A percentile compares a stretch with the other conserved stretches of the same genome.
Conservation (phyloP, 2,888 invertebrate genomes). For the Drosophila kanekoi region DNA sequence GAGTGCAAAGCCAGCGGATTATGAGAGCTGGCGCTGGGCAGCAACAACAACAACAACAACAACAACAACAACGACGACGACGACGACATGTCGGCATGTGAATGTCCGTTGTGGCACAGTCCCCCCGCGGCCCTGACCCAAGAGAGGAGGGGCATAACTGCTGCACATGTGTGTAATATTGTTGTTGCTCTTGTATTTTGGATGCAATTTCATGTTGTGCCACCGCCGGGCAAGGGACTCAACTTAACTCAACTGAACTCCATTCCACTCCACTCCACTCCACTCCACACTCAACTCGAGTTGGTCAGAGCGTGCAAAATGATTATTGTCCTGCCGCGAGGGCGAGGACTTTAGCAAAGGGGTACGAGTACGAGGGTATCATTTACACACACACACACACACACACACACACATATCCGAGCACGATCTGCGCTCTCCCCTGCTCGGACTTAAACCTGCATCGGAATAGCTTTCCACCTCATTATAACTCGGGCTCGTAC, state of each 20-base stretch:
- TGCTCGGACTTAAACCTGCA: not conserved
- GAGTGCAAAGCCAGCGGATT: slow-evolving; percentile 58
- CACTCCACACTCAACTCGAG: slow-evolving; percentile 1
- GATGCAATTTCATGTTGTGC: slow-evolving; percentile 69
- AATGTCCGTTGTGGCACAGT: slow-evolving; percentile 34
- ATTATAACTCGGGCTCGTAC: slow-evolving; percentile 49
- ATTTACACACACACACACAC: slow-evolving; percentile 28
- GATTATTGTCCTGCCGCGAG: slow-evolving; percentile 63
- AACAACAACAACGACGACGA: slow-evolving; percentile 20
- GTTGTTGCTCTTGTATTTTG: slow-evolving; percentile 31
- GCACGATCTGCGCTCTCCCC: slow-evolving; percentile 7
- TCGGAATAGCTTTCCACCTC: slow-evolving; percentile 60
- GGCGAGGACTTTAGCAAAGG: slow-evolving; percentile 8
- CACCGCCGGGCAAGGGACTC: slow-evolving; percentile 54
- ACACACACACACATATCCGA: not conserved
- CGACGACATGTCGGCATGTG: slow-evolving; percentile 54
- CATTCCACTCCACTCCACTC: not conserved
- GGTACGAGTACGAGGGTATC: slow-evolving; percentile 30
- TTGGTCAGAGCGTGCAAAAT: slow-evolving; percentile 63
- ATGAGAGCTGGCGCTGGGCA: slow-evolving; percentile 71
- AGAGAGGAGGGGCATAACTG: not conserved
- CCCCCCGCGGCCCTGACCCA: not conserved
- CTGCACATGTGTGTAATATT: slow-evolving; percentile 40
- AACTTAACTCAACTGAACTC: slow-evolving; percentile 5
- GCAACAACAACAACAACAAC: slow-evolving; percentile 6